Evolutionary conservation across 2,888 invertebrate species (phyloP), one percentile per base, ranked within the genome.

Genomic region (Lepidonotus clava): DNA sequence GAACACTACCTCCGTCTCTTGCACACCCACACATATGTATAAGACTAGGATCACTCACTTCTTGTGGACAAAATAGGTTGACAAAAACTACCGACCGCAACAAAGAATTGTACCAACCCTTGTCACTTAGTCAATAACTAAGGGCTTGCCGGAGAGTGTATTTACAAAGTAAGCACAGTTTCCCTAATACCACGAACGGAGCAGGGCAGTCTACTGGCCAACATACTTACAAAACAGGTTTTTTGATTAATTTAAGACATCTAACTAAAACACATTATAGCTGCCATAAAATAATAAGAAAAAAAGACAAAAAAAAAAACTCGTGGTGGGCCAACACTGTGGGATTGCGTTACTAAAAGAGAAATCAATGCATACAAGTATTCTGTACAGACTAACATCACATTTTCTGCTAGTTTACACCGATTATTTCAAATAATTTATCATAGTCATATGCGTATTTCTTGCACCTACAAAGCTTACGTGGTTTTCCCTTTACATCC

Each of bases 231-330:
- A 80, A 46, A 80, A 80, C 11, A 41, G 8, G 28, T 14, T 18
- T 80, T 80, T 80, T 80, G 80, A 80, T 80, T 80, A 80, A 46
- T 80, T 80, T 80, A 46, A 80, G 51, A 51, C 41, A 80, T 46
- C 80, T 80, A 80, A 80, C 46, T 80, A 80, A 80, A 80, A 80
- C 41, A 46, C 41, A 80, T 46, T 41, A 80, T 80, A 80, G 80
- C 80, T 80, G 80, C 80, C 80, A 51, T 80, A 80, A 80, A 80
- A 80, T 71, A 71, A 71, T 46, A 46, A 46, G 8, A 11, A 18
- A 46, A 46, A 46, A n/a, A n/a, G n/a, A 38, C 34, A 67, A 11
- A 8, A 24, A 80, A 32, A 34, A 80, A 80, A 80, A 80, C 24
- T n/a, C 28, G 32, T 46, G 46, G 41, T 46, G 80, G 46, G 80